These are phyloP conservation scores for Sarcophaga caerulescens DNA, from an alignment of 2,888 invertebrate genomes.

Conservation along the genomic window DNA sequence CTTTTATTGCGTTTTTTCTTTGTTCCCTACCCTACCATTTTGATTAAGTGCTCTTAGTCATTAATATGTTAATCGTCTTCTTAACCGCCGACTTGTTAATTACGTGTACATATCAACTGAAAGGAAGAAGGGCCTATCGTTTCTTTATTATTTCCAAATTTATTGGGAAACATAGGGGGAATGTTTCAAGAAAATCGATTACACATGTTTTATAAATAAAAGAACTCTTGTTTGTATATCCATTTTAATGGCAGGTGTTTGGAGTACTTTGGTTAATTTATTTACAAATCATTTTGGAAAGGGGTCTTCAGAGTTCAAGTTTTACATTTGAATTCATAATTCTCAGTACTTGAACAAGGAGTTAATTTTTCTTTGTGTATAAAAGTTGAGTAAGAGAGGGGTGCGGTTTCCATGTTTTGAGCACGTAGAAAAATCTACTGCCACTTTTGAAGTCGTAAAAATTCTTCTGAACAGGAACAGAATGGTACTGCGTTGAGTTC, in stretches of 20 bases:
- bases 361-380: too few species aligned
- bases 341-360: background rate
- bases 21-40: background rate
- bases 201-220: constrained; percentile 19
- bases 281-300: background rate
- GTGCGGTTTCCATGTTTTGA: too few species aligned
- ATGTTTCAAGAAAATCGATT: constrained; percentile 27
- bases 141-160: background rate
- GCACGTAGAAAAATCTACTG: too few species aligned
- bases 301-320: background rate
- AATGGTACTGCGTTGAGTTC: too few species aligned
- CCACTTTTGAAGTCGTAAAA: too few species aligned
- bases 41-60: background rate
- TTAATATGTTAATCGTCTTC: constrained; percentile 29
- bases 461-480: too few species aligned
- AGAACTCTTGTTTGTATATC: background rate
- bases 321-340: constrained; percentile 25
- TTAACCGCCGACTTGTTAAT: background rate
- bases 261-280: background rate
- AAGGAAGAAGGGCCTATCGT: too few species aligned
- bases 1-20: background rate
- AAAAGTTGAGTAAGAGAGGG: too few species aligned
- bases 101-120: too few species aligned
- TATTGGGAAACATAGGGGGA: background rate
- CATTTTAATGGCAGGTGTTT: too few species aligned